These are phyloP conservation scores for Pedionomus torquatus DNA, from an alignment of 2,113 vertebrate species.

Conservation along the genomic window DNA sequence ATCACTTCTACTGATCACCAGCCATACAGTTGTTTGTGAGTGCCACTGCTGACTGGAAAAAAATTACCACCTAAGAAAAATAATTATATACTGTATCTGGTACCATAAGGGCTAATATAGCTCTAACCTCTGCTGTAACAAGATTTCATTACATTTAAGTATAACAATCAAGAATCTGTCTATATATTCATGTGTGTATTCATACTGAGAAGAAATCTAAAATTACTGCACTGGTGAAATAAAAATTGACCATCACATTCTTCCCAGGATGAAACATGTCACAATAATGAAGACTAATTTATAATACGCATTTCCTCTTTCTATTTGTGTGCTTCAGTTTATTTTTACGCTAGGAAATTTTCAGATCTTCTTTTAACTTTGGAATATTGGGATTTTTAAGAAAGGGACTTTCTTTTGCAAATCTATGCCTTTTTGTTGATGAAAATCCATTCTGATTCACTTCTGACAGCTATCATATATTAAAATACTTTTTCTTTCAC, in stretches of 20 bases:
- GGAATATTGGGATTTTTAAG: background rate
- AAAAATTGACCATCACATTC: background rate
- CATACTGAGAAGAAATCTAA: background rate
- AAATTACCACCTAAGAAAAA: background rate
- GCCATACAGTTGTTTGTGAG: background rate
- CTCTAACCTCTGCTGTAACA: background rate
- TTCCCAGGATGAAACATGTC: background rate
- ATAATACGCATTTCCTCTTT: background rate
- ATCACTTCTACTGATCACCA: background rate
- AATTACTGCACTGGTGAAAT: background rate
- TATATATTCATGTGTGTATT: background rate
- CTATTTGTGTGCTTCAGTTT: conserved; percentile 13
- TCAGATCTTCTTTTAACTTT: background rate
- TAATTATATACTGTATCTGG: background rate
- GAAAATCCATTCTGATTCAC: background rate
- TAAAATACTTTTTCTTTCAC: background rate
- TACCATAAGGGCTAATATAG: background rate
- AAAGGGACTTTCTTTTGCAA: background rate
- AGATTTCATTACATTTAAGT: background rate
- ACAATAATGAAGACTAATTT: background rate
- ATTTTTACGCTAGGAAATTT: conserved; percentile 11
- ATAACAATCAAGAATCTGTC: background rate
- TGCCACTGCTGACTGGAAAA: background rate
- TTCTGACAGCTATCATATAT: background rate
- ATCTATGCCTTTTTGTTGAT: background rate